Conservation (phyloP, 2,888 invertebrate species). For the Bellardia pandia region DNA sequence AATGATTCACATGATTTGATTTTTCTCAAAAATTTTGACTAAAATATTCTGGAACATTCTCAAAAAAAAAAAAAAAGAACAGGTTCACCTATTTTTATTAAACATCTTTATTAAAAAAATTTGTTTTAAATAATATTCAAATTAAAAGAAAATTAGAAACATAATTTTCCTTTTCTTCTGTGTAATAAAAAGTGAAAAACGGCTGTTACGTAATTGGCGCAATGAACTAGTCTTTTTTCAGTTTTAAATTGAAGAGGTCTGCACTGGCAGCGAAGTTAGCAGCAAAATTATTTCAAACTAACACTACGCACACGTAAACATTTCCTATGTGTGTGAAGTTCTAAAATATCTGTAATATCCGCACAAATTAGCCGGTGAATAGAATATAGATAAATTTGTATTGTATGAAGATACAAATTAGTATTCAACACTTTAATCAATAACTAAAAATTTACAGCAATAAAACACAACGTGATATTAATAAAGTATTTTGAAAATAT, state of each 20-base stretch:
- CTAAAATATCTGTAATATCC: too few relatives aligned
- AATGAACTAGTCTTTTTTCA: conserved; percentile 52
- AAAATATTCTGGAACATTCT: conserved; percentile 5
- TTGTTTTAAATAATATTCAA: not conserved
- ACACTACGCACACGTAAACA: too few relatives aligned
- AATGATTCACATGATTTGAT: conserved; percentile 57
- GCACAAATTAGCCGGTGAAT: too few relatives aligned
- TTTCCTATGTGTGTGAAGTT: too few relatives aligned
- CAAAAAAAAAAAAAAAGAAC: not conserved
- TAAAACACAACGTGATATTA: too few relatives aligned
- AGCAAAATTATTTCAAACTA: not conserved
- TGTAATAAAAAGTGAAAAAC: conserved; percentile 37
- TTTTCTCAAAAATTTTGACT: not conserved
- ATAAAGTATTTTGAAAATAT: not conserved
- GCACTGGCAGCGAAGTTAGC: conserved; percentile 31
- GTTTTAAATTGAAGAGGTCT: conserved; percentile 27
- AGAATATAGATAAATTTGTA: not conserved
- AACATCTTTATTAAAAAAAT: not conserved
- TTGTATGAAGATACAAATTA: too few relatives aligned
- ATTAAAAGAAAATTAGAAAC: conserved; percentile 17
- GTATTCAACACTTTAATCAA: too few relatives aligned
- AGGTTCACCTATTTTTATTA: not conserved
- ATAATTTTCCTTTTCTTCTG: conserved; percentile 13
- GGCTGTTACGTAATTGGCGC: conserved; percentile 69
- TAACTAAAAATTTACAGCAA: too few relatives aligned